Evolutionary conservation across 1,140 invertebrate genomes (phyloP), one percentile per base, ranked within the genome.

Genomic region (Medauroidea extradentata): DNA sequence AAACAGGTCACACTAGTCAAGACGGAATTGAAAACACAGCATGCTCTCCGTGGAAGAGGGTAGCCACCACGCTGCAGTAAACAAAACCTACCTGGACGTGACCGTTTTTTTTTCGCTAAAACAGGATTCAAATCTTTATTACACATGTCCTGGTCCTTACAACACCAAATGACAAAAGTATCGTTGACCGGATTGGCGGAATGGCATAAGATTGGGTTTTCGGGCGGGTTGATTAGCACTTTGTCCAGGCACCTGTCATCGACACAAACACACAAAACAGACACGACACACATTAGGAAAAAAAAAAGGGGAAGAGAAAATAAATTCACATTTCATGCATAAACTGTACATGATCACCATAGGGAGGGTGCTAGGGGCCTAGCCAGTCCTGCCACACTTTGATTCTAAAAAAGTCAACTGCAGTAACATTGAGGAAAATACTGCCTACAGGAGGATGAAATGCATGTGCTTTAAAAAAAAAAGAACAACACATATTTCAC

Each of bases 141-240:
- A 79, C 84, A 85, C 73, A 75, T 79, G 77, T 86, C 83, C 67
- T 71, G 69, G 42, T 78, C 69, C 68, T 81, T 80, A 77, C 85
- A 86, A 75, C 80, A 82, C 66, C 78, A 64, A 53, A 79, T 79
- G 63, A 73, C 77, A 72, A 77, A 77, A n/a, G 76, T 71, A 59
- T 79, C 71, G 62, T 76, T 75, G 66, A 75, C 72, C 63, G 72
- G 69, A 59, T 74, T 65, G n/a, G 81, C 75, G 67, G 78, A 75
- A 73, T 83, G 81, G 79, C 83, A 85, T 63, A 83, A 74, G 60
- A 84, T 73, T 52, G 73, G 77, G 69, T 82, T 82, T 66, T 82
- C 81, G 42, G 80, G 80, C 64, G 81, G 81, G 62, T 79, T 79
- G 61, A 75, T 70, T 39, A 71, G 67, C 53, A 71, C 67, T 67